A percentile compares a stretch with the other conserved stretches of the same genome.
Conservation (phyloP, 2,113 vertebrate genomes). For the Myiagra hebetior region DNA sequence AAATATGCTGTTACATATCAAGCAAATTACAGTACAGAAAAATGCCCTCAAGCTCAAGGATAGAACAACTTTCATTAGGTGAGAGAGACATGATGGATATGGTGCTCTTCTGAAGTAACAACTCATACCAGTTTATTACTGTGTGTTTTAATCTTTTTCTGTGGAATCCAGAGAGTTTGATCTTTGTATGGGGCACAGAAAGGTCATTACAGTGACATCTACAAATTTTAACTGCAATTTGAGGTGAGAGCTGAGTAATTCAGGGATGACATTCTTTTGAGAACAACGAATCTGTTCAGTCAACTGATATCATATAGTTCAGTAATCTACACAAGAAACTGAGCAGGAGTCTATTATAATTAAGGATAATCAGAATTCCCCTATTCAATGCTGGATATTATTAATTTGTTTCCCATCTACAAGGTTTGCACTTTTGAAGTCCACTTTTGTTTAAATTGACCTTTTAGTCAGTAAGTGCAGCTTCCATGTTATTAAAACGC, state of each 20-base stretch:
- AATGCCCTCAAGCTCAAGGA: background rate
- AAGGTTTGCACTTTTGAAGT: background rate
- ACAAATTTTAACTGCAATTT: background rate
- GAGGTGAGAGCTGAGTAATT: background rate
- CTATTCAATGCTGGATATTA: background rate
- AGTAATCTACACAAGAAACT: background rate
- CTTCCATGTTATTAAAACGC: background rate
- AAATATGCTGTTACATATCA: background rate
- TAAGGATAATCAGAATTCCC: background rate
- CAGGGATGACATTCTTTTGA: background rate
- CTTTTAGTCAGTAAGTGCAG: background rate
- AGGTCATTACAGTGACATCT: background rate
- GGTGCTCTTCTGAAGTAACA: background rate
- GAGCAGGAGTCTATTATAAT: background rate
- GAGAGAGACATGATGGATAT: background rate
- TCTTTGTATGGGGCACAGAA: background rate
- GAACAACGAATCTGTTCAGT: background rate
- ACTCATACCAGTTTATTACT: background rate
- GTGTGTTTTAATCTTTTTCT: background rate
- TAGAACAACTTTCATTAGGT: background rate
- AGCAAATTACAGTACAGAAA: background rate
- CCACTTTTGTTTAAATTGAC: background rate
- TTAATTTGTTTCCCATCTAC: background rate
- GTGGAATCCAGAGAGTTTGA: background rate
- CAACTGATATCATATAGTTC: background rate